These are phyloP conservation scores for Cathartes aura DNA, from an alignment of 2,113 vertebrate genomes.

Conservation along the genomic window DNA sequence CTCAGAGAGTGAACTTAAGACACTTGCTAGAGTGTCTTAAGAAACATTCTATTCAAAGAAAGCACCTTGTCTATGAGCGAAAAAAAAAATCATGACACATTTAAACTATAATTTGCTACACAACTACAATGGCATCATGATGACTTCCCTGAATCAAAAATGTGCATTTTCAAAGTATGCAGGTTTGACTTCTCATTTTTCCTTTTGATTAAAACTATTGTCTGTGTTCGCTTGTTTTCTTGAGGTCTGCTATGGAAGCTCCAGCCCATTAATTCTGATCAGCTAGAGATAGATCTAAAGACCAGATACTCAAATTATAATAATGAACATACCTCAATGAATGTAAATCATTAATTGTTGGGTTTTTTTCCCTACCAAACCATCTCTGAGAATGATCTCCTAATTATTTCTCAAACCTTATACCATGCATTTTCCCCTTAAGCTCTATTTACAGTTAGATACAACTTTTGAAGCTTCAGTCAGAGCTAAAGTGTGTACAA, in stretches of 20 bases:
- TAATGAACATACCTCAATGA: not conserved
- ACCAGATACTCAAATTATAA: not conserved
- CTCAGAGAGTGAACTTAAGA: not conserved
- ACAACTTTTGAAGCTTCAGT: not conserved
- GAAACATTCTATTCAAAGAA: not conserved
- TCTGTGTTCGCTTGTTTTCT: not conserved
- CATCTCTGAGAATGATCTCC: not conserved
- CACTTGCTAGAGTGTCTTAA: not conserved
- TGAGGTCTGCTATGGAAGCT: not conserved
- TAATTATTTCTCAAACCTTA: not conserved
- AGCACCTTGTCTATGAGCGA: not conserved
- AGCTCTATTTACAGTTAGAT: not conserved
- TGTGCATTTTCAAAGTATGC: not conserved
- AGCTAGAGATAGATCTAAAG: not conserved
- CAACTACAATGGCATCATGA: fast-evolving
- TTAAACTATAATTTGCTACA: not conserved
- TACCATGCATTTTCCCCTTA: not conserved
- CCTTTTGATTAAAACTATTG: not conserved
- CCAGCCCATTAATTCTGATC: not conserved
- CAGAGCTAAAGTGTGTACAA: not conserved
- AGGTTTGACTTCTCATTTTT: not conserved
- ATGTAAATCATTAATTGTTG: not conserved
- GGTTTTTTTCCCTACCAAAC: not conserved
- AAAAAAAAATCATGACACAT: not conserved
- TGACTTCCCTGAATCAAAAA: not conserved